A percentile compares a stretch with the other conserved stretches of the same genome.
phyloP scores from a whole-genome alignment of 2,888 invertebrate species.

The Lutraria lutraria region DNA sequence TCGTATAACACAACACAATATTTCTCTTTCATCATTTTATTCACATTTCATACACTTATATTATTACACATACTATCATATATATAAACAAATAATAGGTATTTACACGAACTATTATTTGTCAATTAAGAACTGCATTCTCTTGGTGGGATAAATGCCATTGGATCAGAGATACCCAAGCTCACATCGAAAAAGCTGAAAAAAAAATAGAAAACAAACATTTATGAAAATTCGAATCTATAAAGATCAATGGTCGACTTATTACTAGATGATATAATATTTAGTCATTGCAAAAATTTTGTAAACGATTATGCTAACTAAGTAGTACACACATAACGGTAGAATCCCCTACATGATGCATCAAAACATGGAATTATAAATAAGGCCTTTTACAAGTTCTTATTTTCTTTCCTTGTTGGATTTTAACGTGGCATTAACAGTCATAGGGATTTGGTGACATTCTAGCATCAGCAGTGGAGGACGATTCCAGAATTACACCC shows the following conservation, averaged over 20 bases:
- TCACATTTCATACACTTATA: not conserved
- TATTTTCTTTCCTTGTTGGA: too few species aligned
- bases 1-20: not conserved
- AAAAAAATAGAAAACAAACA: conserved; percentile 35
- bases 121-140: conserved; percentile 64
- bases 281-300: too few species aligned
- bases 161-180: conserved; percentile 78
- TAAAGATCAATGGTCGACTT: too few species aligned
- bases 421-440: too few species aligned
- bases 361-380: not conserved
- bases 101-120: not conserved
- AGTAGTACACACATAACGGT: too few species aligned
- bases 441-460: too few species aligned
- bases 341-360: too few species aligned
- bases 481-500: too few species aligned
- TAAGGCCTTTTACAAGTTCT: not conserved
- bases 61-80: not conserved
- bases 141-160: conserved; percentile 76
- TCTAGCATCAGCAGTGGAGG: too few species aligned
- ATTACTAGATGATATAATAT: too few species aligned
- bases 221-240: not conserved
- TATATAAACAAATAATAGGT: not conserved
- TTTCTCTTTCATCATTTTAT: not conserved
- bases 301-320: too few species aligned
- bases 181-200: conserved; percentile 79